These are phyloP conservation scores for Incurvaria masculella DNA, from an alignment of 2,888 invertebrate species.

Conservation along the genomic window DNA sequence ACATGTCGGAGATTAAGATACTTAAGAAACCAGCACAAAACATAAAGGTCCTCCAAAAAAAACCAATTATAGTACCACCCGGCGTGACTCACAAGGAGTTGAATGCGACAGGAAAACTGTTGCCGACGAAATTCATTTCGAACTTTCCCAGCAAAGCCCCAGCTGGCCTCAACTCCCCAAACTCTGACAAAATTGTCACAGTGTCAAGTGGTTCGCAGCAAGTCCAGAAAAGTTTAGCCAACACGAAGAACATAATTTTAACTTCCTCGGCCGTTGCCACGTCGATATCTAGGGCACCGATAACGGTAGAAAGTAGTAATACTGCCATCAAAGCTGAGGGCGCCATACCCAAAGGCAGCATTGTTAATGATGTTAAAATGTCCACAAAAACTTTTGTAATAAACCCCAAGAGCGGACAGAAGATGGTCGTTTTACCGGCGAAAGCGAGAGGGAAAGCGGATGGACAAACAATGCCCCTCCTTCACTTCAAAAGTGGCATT, in stretches of 20 bases:
- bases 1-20: conserved; percentile 42
- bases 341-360: conserved; percentile 44
- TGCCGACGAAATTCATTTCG: conserved; percentile 42
- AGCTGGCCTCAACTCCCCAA: conserved; percentile 20
- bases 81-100: conserved; percentile 36
- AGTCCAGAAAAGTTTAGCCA: conserved; percentile 30
- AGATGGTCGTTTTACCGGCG: conserved; percentile 50
- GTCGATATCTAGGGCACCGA: conserved; percentile 24
- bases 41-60: conserved; percentile 41
- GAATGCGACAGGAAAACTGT: conserved; percentile 34
- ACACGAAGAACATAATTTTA: conserved; percentile 40
- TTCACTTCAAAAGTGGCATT: conserved; percentile 48
- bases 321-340: conserved; percentile 34
- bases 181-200: conserved; percentile 44
- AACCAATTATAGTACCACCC: conserved; percentile 39
- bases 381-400: conserved; percentile 48
- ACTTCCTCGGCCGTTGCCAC: conserved; percentile 28
- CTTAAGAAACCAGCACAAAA: conserved; percentile 40
- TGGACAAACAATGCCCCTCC: conserved; percentile 34
- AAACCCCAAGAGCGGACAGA: conserved; percentile 48
- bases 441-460: conserved; percentile 42
- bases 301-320: conserved; percentile 28
- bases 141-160: conserved; percentile 26
- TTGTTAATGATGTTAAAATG: conserved; percentile 48
- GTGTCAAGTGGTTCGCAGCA: conserved; percentile 34